Evolutionary conservation across 2,888 invertebrate species (phyloP).

Genomic region (Cistogaster globosa): DNA sequence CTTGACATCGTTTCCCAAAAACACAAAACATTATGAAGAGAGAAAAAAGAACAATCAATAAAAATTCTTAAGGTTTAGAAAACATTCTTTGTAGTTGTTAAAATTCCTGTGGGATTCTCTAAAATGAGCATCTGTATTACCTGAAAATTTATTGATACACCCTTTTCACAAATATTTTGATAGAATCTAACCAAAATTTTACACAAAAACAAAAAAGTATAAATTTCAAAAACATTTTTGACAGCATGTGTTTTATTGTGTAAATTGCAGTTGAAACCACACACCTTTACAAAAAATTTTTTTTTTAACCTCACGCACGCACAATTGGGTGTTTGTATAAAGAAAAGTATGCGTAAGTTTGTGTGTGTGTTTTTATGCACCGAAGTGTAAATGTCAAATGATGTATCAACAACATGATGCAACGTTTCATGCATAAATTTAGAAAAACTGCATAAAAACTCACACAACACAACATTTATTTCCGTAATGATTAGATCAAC

Average conservation of each 20-base stretch:
- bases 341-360: neutral
- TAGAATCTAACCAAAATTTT: constrained; percentile 58
- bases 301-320: constrained; percentile 49
- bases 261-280: constrained; percentile 55
- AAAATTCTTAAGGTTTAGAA: constrained; percentile 65
- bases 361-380: neutral
- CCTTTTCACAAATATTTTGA: constrained; percentile 64
- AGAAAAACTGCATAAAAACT: constrained; percentile 56
- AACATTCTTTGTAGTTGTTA: constrained; percentile 35
- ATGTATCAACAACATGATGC: constrained; percentile 55
- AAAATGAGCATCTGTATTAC: constrained; percentile 54
- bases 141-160: constrained; percentile 64
- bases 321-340: neutral
- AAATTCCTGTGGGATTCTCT: constrained; percentile 63
- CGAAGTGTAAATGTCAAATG: constrained; percentile 65
- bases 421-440: constrained; percentile 61
- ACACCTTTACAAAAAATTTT: constrained; percentile 13
- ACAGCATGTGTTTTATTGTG: constrained; percentile 63
- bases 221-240: constrained; percentile 45
- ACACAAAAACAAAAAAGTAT: neutral
- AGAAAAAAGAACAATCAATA: constrained; percentile 61
- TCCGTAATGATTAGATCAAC: constrained; percentile 70
- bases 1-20: constrained; percentile 12
- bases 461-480: constrained; percentile 23
- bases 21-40: neutral